Evolutionary conservation across 2,888 invertebrate genomes (phyloP), one percentile per base, ranked within the genome.

Genomic region (Phalera bucephala): DNA sequence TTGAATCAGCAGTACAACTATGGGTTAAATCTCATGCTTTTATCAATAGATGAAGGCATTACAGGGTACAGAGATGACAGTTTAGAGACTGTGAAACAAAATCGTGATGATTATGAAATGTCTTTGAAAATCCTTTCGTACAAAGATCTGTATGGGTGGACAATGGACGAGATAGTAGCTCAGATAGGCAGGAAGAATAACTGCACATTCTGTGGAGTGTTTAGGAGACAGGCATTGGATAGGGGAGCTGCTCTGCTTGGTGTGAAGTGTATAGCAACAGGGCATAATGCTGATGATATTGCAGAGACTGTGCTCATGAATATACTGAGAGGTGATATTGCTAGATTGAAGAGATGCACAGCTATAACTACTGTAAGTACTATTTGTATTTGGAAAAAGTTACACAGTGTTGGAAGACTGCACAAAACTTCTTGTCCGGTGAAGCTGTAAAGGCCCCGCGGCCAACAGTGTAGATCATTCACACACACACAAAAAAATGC

Each of bases 291-390:
- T 15, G 97, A 97, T 90, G 99, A 99, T 74, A 96, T 99, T 57
- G 99, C 99, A 0, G 99, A 99, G 84, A 99, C 99, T 3, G 96
- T 99, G 12, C 76, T 99, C 8, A 99, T 99, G 99, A 99, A 99
- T 91, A 93, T 99, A 22, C 87, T 99, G 23, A 91, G 99, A 62
- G 99, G 99, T 1, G 99, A 99, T 77, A 94, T 99, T 47, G 98
- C 99, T 0, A 92, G 99, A 57, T 85, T 99, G 26, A 94, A 95
- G 52, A 91, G 99, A 56, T 99, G 99, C 71, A 98, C 98, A 20
- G 93, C 96, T 40, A 96, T 98, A 36, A 92, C 93, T 38, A 98
- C 99, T 6, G 96, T 96, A 89, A 91, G 87, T 65, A 20, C 8
- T 17, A 4, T 17, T 17, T n/a, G n/a, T n/a, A n/a, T n/a, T n/a